Evolutionary conservation across 2,797 vertebrate species (phyloP).

Genomic region (Salarias fasciatus): DNA sequence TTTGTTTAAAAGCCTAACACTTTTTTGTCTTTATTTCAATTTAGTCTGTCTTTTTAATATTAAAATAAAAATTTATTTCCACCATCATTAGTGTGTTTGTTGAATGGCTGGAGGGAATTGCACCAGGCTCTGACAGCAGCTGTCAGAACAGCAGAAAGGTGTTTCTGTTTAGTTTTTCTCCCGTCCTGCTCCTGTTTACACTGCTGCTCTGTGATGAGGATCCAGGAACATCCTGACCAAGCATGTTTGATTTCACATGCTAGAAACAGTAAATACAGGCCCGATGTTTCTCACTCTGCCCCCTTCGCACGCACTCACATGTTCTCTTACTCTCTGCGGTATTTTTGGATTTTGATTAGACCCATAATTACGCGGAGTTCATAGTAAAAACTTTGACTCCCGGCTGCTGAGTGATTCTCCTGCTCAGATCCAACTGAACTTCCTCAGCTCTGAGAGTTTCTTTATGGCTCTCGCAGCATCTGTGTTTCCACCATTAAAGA

Average conservation of each 20-base stretch:
- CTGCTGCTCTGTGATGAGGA: not conserved
- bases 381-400: slow-evolving; percentile 30
- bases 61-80: too few relatives aligned
- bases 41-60: slow-evolving; percentile 3
- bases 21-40: not conserved
- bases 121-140: slow-evolving; percentile 1
- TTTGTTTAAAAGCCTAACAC: too few relatives aligned
- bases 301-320: slow-evolving; percentile 5
- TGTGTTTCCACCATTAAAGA: too few relatives aligned
- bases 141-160: slow-evolving; percentile 9
- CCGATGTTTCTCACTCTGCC: slow-evolving; percentile 14
- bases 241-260: slow-evolving; percentile 12
- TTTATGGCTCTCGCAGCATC: not conserved
- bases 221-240: slow-evolving; percentile 20
- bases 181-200: not conserved
- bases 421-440: not conserved
- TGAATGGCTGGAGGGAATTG: not conserved
- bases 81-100: slow-evolving; percentile 3
- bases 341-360: slow-evolving; percentile 64
- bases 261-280: slow-evolving; percentile 35
- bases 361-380: slow-evolving; percentile 58
- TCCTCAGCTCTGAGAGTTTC: too few relatives aligned
- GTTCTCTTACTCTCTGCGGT: slow-evolving; percentile 35
- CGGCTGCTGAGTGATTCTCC: slow-evolving; percentile 24
- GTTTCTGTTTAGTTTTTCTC: not conserved